Evolutionary conservation across 2,888 invertebrate genomes (phyloP).

Genomic region (Xylocampa areola): DNA sequence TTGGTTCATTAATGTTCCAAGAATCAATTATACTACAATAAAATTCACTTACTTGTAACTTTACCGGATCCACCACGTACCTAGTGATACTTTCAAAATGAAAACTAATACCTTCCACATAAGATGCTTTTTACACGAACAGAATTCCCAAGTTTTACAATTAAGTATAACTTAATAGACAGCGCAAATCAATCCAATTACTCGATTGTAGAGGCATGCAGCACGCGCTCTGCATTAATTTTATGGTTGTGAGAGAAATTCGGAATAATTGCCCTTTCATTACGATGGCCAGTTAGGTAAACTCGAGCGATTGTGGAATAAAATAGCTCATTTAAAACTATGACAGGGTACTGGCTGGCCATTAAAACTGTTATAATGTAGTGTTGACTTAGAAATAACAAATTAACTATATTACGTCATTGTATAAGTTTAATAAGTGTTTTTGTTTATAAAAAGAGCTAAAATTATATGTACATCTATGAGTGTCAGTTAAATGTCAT

Average conservation of each 20-base stretch:
- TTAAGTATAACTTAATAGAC: constrained; percentile 73
- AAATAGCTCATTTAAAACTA: constrained; percentile 37
- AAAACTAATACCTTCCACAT: constrained; percentile 41
- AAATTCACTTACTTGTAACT: constrained; percentile 75
- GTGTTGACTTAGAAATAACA: neutral
- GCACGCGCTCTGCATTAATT: constrained; percentile 79
- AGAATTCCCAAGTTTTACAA: constrained; percentile 57
- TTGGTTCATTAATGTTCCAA: constrained; percentile 72
- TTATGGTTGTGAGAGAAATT: constrained; percentile 79
- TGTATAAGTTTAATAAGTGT: neutral
- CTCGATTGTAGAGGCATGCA: constrained; percentile 65
- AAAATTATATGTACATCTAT: no score
- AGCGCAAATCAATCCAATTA: constrained; percentile 82
- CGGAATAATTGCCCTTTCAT: constrained; percentile 78
- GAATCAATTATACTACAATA: constrained; percentile 80
- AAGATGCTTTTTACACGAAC: constrained; percentile 59
- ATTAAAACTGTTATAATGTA: neutral
- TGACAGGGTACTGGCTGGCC: constrained; percentile 19
- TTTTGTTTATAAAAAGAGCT: no score
- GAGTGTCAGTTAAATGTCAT: neutral
- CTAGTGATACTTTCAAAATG: constrained; percentile 33
- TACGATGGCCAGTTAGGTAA: constrained; percentile 55
- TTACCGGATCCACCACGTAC: constrained; percentile 35
- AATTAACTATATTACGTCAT: neutral
- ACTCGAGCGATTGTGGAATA: constrained; percentile 28